Percentiles rank a stretch among this genome's conserved stretches.
Conservation (phyloP, 2,888 invertebrate genomes). For the Phortica magna region DNA sequence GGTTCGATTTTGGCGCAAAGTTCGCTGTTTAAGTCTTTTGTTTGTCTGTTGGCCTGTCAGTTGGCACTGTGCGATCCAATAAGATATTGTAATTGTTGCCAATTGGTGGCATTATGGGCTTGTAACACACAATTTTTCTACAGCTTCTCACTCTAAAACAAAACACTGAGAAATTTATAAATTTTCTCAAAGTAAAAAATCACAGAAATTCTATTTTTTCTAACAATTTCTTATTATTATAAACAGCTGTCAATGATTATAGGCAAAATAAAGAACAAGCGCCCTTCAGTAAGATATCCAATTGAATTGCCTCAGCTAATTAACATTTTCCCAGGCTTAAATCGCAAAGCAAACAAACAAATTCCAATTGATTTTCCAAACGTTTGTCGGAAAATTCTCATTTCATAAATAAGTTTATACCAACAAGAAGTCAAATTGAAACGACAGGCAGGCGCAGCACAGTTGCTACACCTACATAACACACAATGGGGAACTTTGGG, state of each 20-base stretch:
- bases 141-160: too few relatives aligned
- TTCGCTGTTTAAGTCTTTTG: not conserved
- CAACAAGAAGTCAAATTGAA: not conserved
- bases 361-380: constrained; percentile 7
- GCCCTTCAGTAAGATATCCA: not conserved
- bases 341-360: not conserved
- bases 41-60: not conserved
- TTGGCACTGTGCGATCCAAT: constrained; percentile 25
- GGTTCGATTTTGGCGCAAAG: not conserved
- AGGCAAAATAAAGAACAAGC: not conserved
- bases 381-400: not conserved
- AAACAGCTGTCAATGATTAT: not conserved
- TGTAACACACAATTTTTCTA: constrained; percentile 9
- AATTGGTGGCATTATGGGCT: constrained; percentile 29
- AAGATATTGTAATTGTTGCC: constrained; percentile 32
- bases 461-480: not conserved
- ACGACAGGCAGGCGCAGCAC: not conserved
- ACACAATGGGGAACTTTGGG: not conserved
- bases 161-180: not conserved
- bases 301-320: not conserved
- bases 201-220: too few relatives aligned
- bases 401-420: constrained; percentile 12
- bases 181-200: not conserved
- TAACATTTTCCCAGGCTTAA: constrained; percentile 5
- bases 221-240: too few relatives aligned